These are phyloP conservation scores for Tokudaia tokunoshimensis DNA, from an alignment of 2,797 vertebrate genomes.

Conservation along the genomic window DNA sequence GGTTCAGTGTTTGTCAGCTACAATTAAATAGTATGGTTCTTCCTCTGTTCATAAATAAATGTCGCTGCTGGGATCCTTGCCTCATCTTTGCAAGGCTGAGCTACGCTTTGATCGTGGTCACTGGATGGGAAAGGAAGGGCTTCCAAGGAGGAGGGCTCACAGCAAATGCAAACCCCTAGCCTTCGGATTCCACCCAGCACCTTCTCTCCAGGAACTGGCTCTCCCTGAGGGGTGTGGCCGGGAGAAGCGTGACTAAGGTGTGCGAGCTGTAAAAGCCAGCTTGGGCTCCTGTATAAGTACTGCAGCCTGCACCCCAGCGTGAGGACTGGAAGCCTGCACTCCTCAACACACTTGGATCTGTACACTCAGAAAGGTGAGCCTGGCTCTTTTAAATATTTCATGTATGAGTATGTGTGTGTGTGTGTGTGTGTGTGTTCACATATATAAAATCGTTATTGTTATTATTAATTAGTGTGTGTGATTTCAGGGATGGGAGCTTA, in stretches of 20 bases:
- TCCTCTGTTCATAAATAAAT: background rate
- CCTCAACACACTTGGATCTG: background rate
- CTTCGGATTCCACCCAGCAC: too few relatives aligned
- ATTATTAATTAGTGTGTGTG: background rate
- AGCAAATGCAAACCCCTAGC: background rate
- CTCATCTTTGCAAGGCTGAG: conserved; percentile 23
- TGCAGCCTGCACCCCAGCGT: fast-evolving
- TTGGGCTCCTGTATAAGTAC: conserved; percentile 81
- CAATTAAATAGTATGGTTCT: background rate
- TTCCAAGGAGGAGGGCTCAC: background rate
- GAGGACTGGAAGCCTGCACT: background rate
- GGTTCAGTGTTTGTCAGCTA: background rate
- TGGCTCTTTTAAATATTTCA: background rate
- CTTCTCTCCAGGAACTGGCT: conserved; percentile 75
- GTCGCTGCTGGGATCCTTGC: background rate
- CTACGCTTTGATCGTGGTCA: background rate
- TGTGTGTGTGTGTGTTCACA: background rate
- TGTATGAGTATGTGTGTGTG: background rate
- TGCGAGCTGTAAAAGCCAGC: conserved; percentile 75
- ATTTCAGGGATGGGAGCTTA: background rate
- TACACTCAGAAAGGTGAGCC: conserved; percentile 82
- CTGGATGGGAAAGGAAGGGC: conserved; percentile 41
- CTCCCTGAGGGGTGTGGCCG: conserved; percentile 84
- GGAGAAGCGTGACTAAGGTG: conserved; percentile 36
- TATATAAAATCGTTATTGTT: background rate